Conservation (phyloP, 1,140 invertebrate species). For the Metopolophium dirhodum region DNA sequence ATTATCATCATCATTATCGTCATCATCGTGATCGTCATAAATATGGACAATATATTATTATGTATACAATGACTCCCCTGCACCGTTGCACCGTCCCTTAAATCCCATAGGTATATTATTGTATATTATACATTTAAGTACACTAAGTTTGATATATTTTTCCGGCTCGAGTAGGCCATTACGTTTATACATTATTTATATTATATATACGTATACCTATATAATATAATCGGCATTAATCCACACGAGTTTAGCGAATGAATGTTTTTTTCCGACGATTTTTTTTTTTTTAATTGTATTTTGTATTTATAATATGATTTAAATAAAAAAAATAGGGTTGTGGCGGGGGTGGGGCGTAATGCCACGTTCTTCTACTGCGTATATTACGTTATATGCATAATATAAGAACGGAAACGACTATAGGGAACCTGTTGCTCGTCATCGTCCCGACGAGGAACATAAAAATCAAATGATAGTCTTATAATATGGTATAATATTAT, state of each 20-base stretch:
- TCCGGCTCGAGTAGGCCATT: slow-evolving; percentile 48
- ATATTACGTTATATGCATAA: neutral
- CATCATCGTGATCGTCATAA: neutral
- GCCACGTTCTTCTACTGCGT: neutral
- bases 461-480: slow-evolving; percentile 18
- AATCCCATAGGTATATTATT: slow-evolving; percentile 1
- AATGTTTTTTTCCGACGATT: slow-evolving; percentile 26
- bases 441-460: neutral
- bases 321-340: neutral
- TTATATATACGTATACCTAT: neutral
- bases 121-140: slow-evolving; percentile 5
- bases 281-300: neutral
- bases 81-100: neutral
- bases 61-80: neutral
- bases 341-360: neutral
- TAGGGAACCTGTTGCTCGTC: slow-evolving; percentile 43
- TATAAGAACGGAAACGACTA: slow-evolving; percentile 5
- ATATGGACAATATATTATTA: neutral
- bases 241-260: slow-evolving; percentile 47
- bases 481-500: neutral
- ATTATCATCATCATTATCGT: neutral
- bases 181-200: slow-evolving; percentile 5
- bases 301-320: neutral
- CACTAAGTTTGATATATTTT: slow-evolving; percentile 57
- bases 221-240: neutral